A percentile compares a stretch with the other conserved stretches of the same genome.
These are phyloP conservation scores for Lymantria dispar DNA, from an alignment of 2,888 invertebrate species.

Conservation along the genomic window DNA sequence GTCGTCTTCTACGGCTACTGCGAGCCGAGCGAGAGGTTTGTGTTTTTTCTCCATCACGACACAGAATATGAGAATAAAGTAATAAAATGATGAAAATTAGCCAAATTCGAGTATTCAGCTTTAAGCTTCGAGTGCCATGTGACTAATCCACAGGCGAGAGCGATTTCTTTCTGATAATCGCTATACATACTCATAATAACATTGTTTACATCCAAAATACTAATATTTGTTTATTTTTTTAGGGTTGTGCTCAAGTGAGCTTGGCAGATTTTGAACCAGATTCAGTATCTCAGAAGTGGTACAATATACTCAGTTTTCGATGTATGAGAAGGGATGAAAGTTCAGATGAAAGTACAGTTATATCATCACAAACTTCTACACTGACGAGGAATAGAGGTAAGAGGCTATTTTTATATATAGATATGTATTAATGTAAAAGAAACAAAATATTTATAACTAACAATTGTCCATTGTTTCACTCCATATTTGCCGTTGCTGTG, in stretches of 20 bases:
- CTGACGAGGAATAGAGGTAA: constrained; percentile 92
- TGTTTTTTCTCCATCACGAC: no score
- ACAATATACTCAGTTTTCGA: constrained; percentile 92
- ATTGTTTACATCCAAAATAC: neutral
- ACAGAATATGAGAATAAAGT: no score
- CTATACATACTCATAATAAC: constrained; percentile 1
- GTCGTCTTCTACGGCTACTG: no score
- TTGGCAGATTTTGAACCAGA: constrained; percentile 96
- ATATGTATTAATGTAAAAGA: neutral
- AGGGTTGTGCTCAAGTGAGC: constrained; percentile 98
- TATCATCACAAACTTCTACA: constrained; percentile 97
- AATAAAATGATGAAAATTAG: constrained; percentile 80
- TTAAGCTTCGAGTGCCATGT: constrained; percentile 75
- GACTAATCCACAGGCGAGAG: constrained; percentile 70
- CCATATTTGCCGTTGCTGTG: no score
- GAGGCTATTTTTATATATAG: neutral
- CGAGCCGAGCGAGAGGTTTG: no score
- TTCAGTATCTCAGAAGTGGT: constrained; percentile 92
- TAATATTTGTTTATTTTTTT: constrained; percentile 23
- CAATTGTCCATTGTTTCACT: no score
- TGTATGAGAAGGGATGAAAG: constrained; percentile 90
- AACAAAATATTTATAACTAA: no score
- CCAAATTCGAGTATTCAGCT: constrained; percentile 81
- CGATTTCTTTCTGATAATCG: constrained; percentile 60
- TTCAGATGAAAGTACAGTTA: constrained; percentile 97